Conservation (phyloP, 2,113 vertebrate genomes). For the Lamprotornis superbus region DNA sequence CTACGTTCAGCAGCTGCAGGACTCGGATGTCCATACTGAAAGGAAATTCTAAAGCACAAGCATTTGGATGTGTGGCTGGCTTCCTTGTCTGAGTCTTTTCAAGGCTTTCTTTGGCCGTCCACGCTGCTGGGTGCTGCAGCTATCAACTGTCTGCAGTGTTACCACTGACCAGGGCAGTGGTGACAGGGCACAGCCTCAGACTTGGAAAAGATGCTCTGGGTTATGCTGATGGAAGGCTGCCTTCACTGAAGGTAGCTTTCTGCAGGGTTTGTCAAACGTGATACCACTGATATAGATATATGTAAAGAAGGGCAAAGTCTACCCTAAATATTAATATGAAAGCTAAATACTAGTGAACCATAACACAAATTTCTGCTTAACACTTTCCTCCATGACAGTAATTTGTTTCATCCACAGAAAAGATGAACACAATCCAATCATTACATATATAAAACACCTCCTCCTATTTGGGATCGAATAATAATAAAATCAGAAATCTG, state of each 20-base stretch:
- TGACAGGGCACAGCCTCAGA: not conserved
- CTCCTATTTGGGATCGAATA: not conserved
- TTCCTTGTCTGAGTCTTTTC: constrained; percentile 61
- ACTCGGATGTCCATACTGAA: constrained; percentile 72
- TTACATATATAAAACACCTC: not conserved
- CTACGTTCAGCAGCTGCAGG: constrained; percentile 70
- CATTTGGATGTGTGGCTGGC: constrained; percentile 63
- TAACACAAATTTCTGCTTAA: not conserved
- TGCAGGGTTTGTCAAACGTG: not conserved
- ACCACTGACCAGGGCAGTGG: not conserved
- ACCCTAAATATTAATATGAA: not conserved
- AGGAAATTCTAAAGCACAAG: constrained; percentile 73
- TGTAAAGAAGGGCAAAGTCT: not conserved
- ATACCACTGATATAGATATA: not conserved
- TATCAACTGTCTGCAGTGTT: constrained; percentile 38
- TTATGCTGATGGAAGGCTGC: not conserved
- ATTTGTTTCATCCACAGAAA: not conserved
- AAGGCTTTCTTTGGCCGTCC: constrained; percentile 41
- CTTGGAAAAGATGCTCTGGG: not conserved
- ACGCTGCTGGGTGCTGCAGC: not conserved
- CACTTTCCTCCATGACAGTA: not conserved
- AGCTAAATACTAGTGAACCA: not conserved
- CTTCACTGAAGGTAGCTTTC: not conserved
- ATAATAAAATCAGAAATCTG: not conserved
- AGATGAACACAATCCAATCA: not conserved